A percentile compares a stretch with the other conserved stretches of the same genome.
These are phyloP conservation scores for Tenebrosternarchus preto DNA, from an alignment of 2,113 vertebrate genomes.

Conservation along the genomic window DNA sequence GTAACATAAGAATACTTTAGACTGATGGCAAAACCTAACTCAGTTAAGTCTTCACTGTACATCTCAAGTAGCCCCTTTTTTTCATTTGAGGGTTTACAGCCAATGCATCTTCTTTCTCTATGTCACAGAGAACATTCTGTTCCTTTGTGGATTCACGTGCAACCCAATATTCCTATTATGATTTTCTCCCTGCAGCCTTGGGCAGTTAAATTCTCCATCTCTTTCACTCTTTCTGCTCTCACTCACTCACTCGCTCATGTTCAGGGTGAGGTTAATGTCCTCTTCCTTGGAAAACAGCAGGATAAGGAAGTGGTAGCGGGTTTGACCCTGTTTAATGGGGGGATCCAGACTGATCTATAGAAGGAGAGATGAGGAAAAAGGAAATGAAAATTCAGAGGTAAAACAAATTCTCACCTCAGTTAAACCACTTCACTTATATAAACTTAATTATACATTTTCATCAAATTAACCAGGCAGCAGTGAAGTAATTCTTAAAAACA, in stretches of 20 bases:
- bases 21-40: not conserved
- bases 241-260: constrained; percentile 93
- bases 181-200: not conserved
- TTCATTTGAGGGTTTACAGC: not conserved
- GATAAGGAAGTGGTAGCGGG: constrained; percentile 96
- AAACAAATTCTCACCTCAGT: not conserved
- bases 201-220: not conserved
- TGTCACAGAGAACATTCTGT: not conserved
- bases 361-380: constrained; percentile 4
- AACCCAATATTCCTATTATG: constrained; percentile 1
- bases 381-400: not conserved
- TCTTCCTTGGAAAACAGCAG: constrained; percentile 97
- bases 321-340: constrained; percentile 97
- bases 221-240: constrained; percentile 17
- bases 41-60: not conserved
- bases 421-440: not conserved
- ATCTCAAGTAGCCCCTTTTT: not conserved
- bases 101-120: constrained; percentile 1
- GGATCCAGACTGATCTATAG: constrained; percentile 95
- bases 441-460: not conserved
- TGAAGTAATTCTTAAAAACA: too few species aligned
- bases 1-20: not conserved
- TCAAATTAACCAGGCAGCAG: not conserved
- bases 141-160: not conserved
- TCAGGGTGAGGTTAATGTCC: constrained; percentile 90